phyloP scores from a whole-genome alignment of 2,888 invertebrate species.

The Macaria notata region DNA sequence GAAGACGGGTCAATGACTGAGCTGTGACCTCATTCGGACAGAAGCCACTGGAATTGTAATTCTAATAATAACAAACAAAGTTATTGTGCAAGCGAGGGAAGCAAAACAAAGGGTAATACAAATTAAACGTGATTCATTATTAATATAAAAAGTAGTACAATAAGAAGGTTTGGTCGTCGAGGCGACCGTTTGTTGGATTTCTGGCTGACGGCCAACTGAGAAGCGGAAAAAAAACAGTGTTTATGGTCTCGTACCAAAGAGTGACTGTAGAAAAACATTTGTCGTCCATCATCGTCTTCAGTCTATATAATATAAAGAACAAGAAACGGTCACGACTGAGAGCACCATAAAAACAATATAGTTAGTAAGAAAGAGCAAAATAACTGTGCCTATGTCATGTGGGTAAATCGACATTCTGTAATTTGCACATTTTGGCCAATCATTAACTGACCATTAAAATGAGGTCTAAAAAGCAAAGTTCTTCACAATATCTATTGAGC shows the following conservation, averaged over 20 bases:
- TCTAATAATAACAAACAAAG: slow-evolving; percentile 1
- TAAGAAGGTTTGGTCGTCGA: background rate
- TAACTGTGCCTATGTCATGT: no score
- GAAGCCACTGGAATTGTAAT: background rate
- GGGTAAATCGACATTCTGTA: no score
- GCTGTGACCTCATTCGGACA: slow-evolving; percentile 22
- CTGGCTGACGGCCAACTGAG: slow-evolving; percentile 9
- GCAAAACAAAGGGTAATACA: slow-evolving; percentile 8
- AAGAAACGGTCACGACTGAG: no score
- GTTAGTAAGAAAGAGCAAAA: no score
- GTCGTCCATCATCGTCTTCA: no score
- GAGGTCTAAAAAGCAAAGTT: no score
- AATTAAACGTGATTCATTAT: background rate
- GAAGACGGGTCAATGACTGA: slow-evolving; percentile 30
- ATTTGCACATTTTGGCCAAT: no score
- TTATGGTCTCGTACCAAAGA: slow-evolving; percentile 11
- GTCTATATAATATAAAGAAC: no score
- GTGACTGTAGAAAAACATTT: slow-evolving; percentile 9
- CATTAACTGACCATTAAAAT: no score
- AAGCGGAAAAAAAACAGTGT: slow-evolving; percentile 5
- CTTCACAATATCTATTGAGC: no score
- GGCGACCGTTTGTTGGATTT: slow-evolving; percentile 1
- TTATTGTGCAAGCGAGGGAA: slow-evolving; percentile 4
- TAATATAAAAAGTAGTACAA: slow-evolving; percentile 2
- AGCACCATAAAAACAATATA: no score